These are phyloP conservation scores for Gymnodraco acuticeps DNA, from an alignment of 2,797 vertebrate genomes.

Conservation along the genomic window DNA sequence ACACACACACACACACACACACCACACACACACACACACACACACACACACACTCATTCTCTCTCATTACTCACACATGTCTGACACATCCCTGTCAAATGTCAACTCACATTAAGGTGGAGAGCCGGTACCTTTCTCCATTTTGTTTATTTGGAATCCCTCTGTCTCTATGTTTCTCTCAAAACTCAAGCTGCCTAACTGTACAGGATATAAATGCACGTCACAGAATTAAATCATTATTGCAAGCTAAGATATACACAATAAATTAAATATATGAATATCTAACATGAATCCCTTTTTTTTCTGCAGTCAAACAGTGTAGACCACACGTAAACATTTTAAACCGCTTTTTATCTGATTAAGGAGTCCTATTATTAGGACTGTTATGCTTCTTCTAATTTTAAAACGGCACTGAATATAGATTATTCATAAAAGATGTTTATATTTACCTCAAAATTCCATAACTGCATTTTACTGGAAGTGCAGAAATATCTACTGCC, in stretches of 20 bases:
- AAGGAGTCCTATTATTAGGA: background rate
- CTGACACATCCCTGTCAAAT: conserved; percentile 78
- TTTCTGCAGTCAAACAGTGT: background rate
- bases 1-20: conserved; percentile 33
- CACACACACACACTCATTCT: conserved; percentile 59
- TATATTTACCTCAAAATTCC: background rate
- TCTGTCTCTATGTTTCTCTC: conserved; percentile 15
- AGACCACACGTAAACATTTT: background rate
- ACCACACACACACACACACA: conserved; percentile 41
- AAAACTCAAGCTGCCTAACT: conserved; percentile 28
- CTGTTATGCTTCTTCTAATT: background rate
- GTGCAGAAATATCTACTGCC: background rate
- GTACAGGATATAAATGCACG: conserved; percentile 9
- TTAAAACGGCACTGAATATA: background rate
- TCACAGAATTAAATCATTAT: conserved; percentile 15
- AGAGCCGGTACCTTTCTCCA: conserved; percentile 56
- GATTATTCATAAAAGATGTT: background rate
- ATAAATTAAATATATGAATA: background rate
- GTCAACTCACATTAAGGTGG: conserved; percentile 73
- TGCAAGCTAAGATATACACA: background rate
- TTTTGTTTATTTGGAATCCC: conserved; percentile 39
- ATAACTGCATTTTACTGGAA: conserved; percentile 30
- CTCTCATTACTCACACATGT: conserved; percentile 74
- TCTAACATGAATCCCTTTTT: background rate
- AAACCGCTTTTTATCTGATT: background rate